phyloP scores from a whole-genome alignment of 1,140 invertebrate genomes.

The Trachymyrmex cornetzi region DNA sequence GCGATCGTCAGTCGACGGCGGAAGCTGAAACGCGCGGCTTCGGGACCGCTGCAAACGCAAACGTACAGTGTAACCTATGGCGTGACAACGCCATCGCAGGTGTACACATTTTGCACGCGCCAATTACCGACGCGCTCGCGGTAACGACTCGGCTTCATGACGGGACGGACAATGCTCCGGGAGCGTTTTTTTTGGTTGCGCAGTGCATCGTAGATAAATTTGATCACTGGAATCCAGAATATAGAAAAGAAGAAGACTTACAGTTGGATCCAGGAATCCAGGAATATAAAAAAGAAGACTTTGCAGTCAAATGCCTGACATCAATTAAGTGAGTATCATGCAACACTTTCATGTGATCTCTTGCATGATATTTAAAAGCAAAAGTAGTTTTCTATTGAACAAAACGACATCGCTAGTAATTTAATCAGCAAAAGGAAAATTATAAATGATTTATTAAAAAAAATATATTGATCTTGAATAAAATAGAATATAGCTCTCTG shows the following conservation, averaged over 20 bases:
- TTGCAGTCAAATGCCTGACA: background rate
- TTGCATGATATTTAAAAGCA: background rate
- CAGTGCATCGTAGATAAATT: constrained; percentile 32
- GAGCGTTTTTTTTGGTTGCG: constrained; percentile 9
- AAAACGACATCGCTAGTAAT: background rate
- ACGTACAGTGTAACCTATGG: constrained; percentile 37
- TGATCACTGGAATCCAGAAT: background rate
- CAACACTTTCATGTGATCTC: background rate
- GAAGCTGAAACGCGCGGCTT: constrained; percentile 74
- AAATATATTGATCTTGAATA: background rate
- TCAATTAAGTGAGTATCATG: constrained; percentile 21
- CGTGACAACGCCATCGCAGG: constrained; percentile 31
- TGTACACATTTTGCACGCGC: constrained; percentile 32
- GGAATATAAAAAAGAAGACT: too few relatives aligned
- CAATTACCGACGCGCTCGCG: constrained; percentile 43
- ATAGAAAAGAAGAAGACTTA: background rate
- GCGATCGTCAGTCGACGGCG: constrained; percentile 71
- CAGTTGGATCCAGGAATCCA: background rate
- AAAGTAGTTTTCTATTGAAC: background rate
- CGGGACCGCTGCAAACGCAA: constrained; percentile 44
- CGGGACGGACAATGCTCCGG: background rate
- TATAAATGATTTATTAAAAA: background rate
- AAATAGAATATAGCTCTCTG: background rate
- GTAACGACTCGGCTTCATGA: background rate
- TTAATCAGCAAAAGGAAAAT: background rate